These are phyloP conservation scores for Piezodorus guildinii DNA, from an alignment of 1,140 invertebrate genomes.

Conservation along the genomic window DNA sequence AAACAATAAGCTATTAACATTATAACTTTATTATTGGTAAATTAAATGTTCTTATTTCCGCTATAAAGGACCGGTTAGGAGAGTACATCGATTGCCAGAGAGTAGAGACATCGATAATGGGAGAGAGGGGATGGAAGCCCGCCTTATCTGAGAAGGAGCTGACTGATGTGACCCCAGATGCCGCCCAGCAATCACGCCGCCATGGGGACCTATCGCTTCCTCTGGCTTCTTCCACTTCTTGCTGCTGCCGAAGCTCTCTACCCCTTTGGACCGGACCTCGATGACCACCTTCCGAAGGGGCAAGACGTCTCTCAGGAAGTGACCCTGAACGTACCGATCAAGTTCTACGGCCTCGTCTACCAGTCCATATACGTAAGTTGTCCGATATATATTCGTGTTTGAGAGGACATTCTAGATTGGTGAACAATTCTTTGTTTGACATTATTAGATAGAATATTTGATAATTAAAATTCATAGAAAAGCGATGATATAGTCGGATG, in stretches of 20 bases:
- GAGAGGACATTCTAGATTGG: not conserved
- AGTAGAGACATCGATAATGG: not conserved
- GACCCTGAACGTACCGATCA: conserved; percentile 47
- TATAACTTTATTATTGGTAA: too few species aligned
- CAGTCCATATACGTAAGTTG: conserved; percentile 62
- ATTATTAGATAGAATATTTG: not conserved
- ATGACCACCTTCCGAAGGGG: conserved; percentile 22
- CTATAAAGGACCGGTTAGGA: too few species aligned
- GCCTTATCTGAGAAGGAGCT: not conserved
- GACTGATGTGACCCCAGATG: not conserved
- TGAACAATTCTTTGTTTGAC: conserved; percentile 22
- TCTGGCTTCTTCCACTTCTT: not conserved
- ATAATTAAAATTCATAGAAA: not conserved
- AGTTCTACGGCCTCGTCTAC: conserved; percentile 58
- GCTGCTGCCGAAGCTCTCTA: conserved; percentile 19
- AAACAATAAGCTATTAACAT: too few species aligned
- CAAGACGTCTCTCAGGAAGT: conserved; percentile 38
- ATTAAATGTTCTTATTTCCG: too few species aligned
- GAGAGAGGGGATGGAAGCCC: not conserved
- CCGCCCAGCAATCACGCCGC: not conserved
- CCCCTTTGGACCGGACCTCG: conserved; percentile 24
- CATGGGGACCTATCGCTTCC: not conserved
- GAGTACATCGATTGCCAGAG: too few species aligned
- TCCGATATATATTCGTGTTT: too few species aligned
- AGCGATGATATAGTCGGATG: too few species aligned